These are phyloP conservation scores for Hippocampus zosterae DNA, from an alignment of 2,113 vertebrate species.

Conservation along the genomic window DNA sequence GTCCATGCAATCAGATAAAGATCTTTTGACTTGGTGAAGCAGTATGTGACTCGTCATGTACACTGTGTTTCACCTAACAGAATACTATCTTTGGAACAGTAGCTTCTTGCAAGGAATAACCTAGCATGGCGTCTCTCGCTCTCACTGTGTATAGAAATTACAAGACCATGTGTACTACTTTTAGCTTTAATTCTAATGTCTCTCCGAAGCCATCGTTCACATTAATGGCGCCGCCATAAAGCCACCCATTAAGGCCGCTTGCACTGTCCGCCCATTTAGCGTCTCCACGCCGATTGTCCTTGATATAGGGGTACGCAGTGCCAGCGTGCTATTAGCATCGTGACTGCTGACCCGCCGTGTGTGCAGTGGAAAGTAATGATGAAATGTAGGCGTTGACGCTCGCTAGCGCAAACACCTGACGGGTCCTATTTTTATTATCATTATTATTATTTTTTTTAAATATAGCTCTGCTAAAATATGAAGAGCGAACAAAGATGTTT, in stretches of 20 bases:
- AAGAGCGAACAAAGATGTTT: not conserved
- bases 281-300: slow-evolving; percentile 41
- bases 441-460: too few relatives aligned
- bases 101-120: too few relatives aligned
- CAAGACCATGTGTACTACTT: not conserved
- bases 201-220: not conserved
- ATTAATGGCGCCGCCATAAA: slow-evolving; percentile 34
- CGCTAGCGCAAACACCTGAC: not conserved
- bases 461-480: too few relatives aligned
- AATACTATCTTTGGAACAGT: too few relatives aligned
- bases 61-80: not conserved
- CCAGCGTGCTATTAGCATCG: slow-evolving; percentile 25
- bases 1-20: too few relatives aligned
- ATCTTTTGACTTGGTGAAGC: not conserved
- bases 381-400: slow-evolving; percentile 10
- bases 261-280: slow-evolving; percentile 38
- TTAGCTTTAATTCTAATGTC: not conserved
- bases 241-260: slow-evolving; percentile 29
- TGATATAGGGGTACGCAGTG: slow-evolving; percentile 35
- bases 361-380: slow-evolving; percentile 6
- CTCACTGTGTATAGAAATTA: not conserved
- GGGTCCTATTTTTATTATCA: too few relatives aligned
- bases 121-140: too few relatives aligned
- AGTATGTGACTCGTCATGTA: too few relatives aligned
- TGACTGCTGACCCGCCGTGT: slow-evolving; percentile 29